A percentile compares a stretch with the other conserved stretches of the same genome.
Evolutionary conservation across 2,113 vertebrate genomes (phyloP).

Genomic region (Mormyrus iriodes): DNA sequence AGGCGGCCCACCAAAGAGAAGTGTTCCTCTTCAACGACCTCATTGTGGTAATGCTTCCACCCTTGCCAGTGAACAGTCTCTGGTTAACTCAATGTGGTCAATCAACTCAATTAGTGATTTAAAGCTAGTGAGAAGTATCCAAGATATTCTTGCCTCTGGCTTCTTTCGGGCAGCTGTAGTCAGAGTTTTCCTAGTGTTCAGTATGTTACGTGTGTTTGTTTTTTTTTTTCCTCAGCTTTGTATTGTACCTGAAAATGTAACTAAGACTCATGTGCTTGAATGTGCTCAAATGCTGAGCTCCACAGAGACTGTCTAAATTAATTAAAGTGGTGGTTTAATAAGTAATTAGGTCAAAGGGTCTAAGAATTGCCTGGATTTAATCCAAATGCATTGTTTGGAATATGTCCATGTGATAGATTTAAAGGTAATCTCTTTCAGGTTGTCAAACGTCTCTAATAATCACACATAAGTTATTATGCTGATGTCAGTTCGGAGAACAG

Average conservation of each 20-base stretch:
- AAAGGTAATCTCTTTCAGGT: slow-evolving; percentile 7
- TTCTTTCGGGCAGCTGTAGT: neutral
- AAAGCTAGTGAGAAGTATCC: neutral
- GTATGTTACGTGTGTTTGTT: neutral
- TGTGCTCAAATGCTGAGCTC: neutral
- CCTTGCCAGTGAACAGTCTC: neutral
- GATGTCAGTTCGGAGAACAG: neutral
- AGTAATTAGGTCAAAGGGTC: slow-evolving; percentile 4
- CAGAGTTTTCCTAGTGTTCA: neutral
- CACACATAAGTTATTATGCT: neutral
- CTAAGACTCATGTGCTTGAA: neutral
- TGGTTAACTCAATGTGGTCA: neutral
- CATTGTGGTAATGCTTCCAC: slow-evolving; percentile 74
- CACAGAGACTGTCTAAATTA: neutral
- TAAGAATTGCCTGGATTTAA: slow-evolving; percentile 7
- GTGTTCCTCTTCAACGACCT: slow-evolving; percentile 98
- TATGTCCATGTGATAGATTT: neutral
- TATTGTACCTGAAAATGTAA: neutral
- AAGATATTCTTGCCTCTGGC: neutral
- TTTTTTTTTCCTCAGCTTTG: neutral
- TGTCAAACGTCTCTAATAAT: slow-evolving; percentile 7
- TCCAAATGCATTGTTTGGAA: neutral
- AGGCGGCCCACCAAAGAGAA: slow-evolving; percentile 91
- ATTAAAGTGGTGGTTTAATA: slow-evolving; percentile 11
- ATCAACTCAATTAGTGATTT: neutral